phyloP scores from a whole-genome alignment of 2,797 vertebrate species.

The Echeneis naucrates region DNA sequence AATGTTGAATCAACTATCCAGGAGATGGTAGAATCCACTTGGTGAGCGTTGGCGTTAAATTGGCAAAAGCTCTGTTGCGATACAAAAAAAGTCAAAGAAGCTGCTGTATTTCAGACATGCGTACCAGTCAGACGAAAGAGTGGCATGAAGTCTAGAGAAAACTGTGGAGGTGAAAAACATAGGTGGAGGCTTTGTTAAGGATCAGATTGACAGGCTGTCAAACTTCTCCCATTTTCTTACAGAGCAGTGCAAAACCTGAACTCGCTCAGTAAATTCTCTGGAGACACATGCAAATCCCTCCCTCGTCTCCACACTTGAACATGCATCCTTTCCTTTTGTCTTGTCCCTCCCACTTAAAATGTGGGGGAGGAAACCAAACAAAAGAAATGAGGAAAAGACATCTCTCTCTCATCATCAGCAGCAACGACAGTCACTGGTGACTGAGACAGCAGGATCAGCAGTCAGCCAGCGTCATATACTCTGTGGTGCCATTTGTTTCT shows the following conservation, averaged over 20 bases:
- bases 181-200: background rate
- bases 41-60: conserved; percentile 69
- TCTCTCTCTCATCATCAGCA: conserved; percentile 29
- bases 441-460: conserved; percentile 29
- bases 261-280: conserved; percentile 8
- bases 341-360: conserved; percentile 22
- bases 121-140: conserved; percentile 20
- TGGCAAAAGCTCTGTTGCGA: conserved; percentile 56
- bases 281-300: conserved; percentile 14
- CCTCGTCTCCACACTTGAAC: conserved; percentile 9
- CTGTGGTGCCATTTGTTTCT: conserved; percentile 26
- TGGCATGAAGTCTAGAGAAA: conserved; percentile 9
- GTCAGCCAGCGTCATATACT: conserved; percentile 8
- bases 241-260: conserved; percentile 28
- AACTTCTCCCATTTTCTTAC: conserved; percentile 5
- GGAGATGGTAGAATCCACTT: conserved; percentile 63
- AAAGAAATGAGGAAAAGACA: conserved; percentile 8
- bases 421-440: conserved; percentile 29
- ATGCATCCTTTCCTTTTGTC: conserved; percentile 19
- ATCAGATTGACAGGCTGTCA: conserved; percentile 33
- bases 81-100: conserved; percentile 33
- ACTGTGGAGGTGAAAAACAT: conserved; percentile 15
- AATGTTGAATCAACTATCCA: conserved; percentile 36
- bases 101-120: conserved; percentile 40
- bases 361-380: conserved; percentile 10